A percentile compares a stretch with the other conserved stretches of the same genome.
These are phyloP conservation scores for Phenganax stokvisi DNA, from an alignment of 92 coral and sea anemone genomes.

Conservation along the genomic window DNA sequence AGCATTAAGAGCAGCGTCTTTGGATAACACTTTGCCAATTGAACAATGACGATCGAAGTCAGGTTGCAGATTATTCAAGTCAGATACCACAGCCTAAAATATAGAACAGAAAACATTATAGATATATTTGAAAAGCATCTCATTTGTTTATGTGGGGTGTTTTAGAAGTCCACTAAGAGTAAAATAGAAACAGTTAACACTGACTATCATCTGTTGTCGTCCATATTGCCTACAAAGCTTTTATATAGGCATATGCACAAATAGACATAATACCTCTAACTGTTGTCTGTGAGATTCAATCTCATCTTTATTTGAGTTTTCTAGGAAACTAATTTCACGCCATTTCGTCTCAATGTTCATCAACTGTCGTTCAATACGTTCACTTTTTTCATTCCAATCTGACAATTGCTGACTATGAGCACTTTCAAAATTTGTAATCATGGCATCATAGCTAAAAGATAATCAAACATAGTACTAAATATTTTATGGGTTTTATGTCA, in stretches of 20 bases:
- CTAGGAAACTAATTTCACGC: constrained; percentile 16
- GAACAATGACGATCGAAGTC: constrained; percentile 28
- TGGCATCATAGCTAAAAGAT: constrained; percentile 23
- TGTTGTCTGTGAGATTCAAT: background rate
- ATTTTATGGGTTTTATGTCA: background rate
- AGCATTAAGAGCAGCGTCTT: constrained; percentile 13
- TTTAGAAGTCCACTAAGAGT: too few relatives aligned
- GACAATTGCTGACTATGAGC: constrained; percentile 29
- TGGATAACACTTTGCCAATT: constrained; percentile 20
- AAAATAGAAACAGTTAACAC: too few relatives aligned
- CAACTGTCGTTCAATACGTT: constrained; percentile 26
- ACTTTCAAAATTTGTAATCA: constrained; percentile 17
- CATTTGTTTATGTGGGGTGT: too few relatives aligned
- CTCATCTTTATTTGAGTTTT: constrained; percentile 24
- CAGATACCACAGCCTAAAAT: constrained; percentile 24
- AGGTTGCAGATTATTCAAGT: constrained; percentile 19
- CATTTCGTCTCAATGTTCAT: constrained; percentile 24
- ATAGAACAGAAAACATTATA: background rate
- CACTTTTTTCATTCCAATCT: constrained; percentile 35
- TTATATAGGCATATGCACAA: too few relatives aligned
- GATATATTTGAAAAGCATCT: too few relatives aligned
- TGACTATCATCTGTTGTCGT: too few relatives aligned
- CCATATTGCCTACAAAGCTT: too few relatives aligned
- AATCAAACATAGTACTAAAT: background rate
- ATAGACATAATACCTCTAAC: constrained; percentile 1